A percentile compares a stretch with the other conserved stretches of the same genome.
Conservation (phyloP, 2,888 invertebrate genomes). For the Sphaerophoria rueppellii region DNA sequence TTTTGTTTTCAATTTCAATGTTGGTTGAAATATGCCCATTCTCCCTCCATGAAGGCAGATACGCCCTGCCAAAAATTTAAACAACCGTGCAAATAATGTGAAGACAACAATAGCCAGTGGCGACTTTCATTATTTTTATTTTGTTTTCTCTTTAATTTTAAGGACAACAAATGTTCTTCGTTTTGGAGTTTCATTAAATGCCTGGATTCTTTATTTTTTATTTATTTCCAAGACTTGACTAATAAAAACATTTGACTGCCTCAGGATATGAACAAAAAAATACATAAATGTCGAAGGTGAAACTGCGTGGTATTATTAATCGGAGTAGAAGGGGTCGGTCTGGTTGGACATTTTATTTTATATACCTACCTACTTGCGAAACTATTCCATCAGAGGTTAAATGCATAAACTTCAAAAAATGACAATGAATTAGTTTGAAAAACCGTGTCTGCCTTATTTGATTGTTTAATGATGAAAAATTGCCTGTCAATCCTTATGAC, state of each 20-base stretch:
- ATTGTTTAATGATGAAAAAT: too few species aligned
- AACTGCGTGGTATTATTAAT: conserved; percentile 35
- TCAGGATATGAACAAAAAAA: conserved; percentile 27
- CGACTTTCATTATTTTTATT: conserved; percentile 59
- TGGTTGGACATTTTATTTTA: too few species aligned
- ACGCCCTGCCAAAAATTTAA: conserved; percentile 38
- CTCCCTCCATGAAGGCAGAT: not conserved
- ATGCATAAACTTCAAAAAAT: too few species aligned
- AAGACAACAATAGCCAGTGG: conserved; percentile 61
- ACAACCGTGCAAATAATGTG: conserved; percentile 65
- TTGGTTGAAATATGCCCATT: not conserved
- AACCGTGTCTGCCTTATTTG: too few species aligned
- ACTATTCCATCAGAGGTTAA: too few species aligned
- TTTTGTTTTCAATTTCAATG: conserved; percentile 1
- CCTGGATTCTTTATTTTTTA: conserved; percentile 19
- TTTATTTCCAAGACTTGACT: conserved; percentile 8
- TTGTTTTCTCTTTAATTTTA: conserved; percentile 63
- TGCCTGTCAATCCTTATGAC: too few species aligned
- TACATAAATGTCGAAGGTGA: conserved; percentile 42
- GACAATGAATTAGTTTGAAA: too few species aligned
- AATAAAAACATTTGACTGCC: conserved; percentile 36
- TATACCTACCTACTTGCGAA: too few species aligned
- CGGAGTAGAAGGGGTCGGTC: not conserved
- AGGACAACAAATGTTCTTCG: conserved; percentile 54
- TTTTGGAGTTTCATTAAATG: conserved; percentile 21